Percentiles rank a stretch among this genome's conserved stretches.
Conservation (phyloP, 1,140 invertebrate species). For the Sarcophaga bullata region DNA sequence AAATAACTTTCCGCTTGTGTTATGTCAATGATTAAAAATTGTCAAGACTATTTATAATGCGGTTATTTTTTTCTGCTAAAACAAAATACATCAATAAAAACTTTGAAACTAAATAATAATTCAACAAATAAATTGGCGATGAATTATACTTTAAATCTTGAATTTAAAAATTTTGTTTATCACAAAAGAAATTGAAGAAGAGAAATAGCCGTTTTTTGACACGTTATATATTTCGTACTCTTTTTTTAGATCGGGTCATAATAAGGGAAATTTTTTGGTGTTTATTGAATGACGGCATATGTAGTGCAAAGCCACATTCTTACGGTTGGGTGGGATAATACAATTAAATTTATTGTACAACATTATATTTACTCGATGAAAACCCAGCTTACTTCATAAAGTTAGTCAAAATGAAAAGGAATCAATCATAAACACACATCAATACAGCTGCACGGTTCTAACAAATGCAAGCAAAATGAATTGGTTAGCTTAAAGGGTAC, state of each 20-base stretch:
- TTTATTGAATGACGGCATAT: neutral
- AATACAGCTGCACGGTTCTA: neutral
- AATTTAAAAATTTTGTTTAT: too few relatives aligned
- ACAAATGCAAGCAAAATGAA: neutral
- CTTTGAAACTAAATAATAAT: too few relatives aligned
- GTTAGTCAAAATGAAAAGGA: neutral
- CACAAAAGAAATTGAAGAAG: too few relatives aligned
- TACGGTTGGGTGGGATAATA: neutral
- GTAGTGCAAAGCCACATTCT: neutral
- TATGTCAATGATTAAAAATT: too few relatives aligned
- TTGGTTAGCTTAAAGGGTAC: neutral
- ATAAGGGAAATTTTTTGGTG: neutral
- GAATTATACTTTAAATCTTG: too few relatives aligned
- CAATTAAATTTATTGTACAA: neutral
- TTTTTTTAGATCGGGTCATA: neutral
- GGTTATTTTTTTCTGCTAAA: too few relatives aligned
- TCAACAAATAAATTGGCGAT: too few relatives aligned
- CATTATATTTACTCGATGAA: neutral
- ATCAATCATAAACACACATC: slow-evolving; percentile 9
- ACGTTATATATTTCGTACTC: too few relatives aligned
- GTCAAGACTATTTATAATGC: too few relatives aligned
- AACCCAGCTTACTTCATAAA: slow-evolving; percentile 3
- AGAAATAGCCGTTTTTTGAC: too few relatives aligned
- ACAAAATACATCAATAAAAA: too few relatives aligned
- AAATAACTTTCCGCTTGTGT: too few relatives aligned